Base-by-base conservation (phyloP, 2,888 invertebrate genomes). In the Kuschelorhynchus macadamiae region DNA sequence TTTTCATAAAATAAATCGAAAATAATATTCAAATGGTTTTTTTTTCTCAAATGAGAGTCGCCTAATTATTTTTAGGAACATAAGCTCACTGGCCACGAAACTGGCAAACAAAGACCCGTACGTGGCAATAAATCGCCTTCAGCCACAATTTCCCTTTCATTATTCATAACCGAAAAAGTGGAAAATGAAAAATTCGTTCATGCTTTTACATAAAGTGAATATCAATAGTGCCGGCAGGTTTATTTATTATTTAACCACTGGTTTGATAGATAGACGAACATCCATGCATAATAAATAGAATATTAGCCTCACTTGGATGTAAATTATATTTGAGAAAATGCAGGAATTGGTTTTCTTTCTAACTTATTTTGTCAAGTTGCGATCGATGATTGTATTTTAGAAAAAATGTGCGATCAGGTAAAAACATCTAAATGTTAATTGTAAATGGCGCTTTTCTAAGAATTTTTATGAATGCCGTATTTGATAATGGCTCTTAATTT, bases 151-250 rank as follows among this genome's bases (percentile, higher is more conserved):
- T 76, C 77, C 73, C 76, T 78, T 77, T 77, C 76, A 77, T 78
- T 78, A 77, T 79, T 79, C 78, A 79, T 81, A 76, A 79, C 77
- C 78, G 78, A 77, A 79, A 77, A 79, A 79, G 79, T 74, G 74
- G 77, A 70, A 77, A 76, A 75, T 79, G 80, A 80, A 80, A 80
- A 80, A 80, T 81, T 79, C 72, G 79, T 78, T 78, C 80, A 80
- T 79, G 81, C 79, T 76, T 78, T 74, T 74, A 80, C 79, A 80
- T 80, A 81, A 80, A 81, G 79, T 79, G 79, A 81, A 81, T 80
- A 79, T 74, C 76, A 80, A 78, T 81, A 80, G 79, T 78, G 80
- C 72, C 59, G 30, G 50, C 25, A 17, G 11, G 75, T 73, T 77
- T 73, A 78, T 79, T 79, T 75, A 80, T 80, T 80, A 79, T 80